A percentile compares a stretch with the other conserved stretches of the same genome.
Conservation (phyloP, 2,797 vertebrate genomes). For the Rhinichthys osculus region DNA sequence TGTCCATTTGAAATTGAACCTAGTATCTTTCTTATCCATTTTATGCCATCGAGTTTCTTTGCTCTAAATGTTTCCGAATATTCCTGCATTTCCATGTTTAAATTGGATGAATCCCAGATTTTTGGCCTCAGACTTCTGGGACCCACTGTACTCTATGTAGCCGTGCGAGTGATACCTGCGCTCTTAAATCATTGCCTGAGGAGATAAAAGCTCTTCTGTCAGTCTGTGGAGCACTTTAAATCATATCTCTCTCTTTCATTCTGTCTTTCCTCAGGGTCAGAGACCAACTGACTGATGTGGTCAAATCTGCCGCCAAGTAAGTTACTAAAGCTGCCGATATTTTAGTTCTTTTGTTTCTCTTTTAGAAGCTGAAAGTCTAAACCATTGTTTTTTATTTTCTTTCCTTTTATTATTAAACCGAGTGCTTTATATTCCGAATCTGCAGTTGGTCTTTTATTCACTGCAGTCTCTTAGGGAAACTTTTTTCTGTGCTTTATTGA, state of each 20-base stretch:
- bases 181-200: constrained; percentile 57
- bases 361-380: constrained; percentile 4
- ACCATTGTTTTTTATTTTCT: background rate
- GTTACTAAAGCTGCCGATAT: constrained; percentile 55
- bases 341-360: background rate
- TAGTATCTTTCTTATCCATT: background rate
- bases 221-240: constrained; percentile 38
- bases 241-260: constrained; percentile 36
- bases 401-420: constrained; percentile 1
- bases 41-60: background rate
- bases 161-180: constrained; percentile 17
- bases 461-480: background rate
- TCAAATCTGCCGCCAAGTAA: constrained; percentile 90
- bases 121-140: constrained; percentile 6
- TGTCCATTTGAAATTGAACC: background rate
- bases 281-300: constrained; percentile 89
- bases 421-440: background rate
- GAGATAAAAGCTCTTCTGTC: constrained; percentile 54
- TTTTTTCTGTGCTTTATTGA: constrained; percentile 15
- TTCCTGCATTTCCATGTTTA: constrained; percentile 1
- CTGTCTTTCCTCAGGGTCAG: constrained; percentile 82
- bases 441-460: background rate
- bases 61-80: background rate
- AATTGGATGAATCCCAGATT: constrained; percentile 6
- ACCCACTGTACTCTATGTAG: background rate